Conservation (phyloP, 2,797 vertebrate species). For the Buphagus erythrorhynchus region DNA sequence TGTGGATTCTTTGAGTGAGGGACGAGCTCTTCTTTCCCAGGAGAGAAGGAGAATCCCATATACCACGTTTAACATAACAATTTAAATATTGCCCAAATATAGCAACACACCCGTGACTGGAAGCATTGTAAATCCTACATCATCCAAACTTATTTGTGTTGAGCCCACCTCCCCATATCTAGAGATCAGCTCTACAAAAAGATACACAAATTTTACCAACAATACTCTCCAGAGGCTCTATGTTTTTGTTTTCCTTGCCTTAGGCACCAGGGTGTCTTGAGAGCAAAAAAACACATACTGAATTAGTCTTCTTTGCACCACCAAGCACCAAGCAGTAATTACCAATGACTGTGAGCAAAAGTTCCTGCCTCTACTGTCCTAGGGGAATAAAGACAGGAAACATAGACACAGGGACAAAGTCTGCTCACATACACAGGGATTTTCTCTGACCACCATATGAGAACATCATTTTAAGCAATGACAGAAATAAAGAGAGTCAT, state of each 20-base stretch:
- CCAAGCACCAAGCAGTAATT: not conserved
- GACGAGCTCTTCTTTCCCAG: not conserved
- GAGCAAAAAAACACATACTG: not conserved
- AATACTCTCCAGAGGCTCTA: not conserved
- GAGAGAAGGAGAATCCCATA: not conserved
- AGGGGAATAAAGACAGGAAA: not conserved
- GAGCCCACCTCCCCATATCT: not conserved
- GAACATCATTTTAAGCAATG: not conserved
- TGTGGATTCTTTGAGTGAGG: fast-evolving
- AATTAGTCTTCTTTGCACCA: not conserved
- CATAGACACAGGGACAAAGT: fast-evolving
- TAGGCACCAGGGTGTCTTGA: not conserved
- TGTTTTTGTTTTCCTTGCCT: not conserved
- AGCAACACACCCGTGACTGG: fast-evolving
- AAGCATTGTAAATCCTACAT: not conserved
- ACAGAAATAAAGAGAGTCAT: not conserved
- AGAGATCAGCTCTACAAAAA: not conserved
- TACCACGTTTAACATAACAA: not conserved
- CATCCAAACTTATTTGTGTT: not conserved
- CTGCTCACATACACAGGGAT: not conserved
- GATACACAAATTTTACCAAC: not conserved
- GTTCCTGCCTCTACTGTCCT: not conserved
- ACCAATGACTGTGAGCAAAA: not conserved
- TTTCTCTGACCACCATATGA: not conserved
- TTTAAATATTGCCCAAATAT: not conserved